Evolutionary conservation across 1,140 invertebrate species (phyloP), one percentile per base, ranked within the genome.

Genomic region (Pinna nobilis): DNA sequence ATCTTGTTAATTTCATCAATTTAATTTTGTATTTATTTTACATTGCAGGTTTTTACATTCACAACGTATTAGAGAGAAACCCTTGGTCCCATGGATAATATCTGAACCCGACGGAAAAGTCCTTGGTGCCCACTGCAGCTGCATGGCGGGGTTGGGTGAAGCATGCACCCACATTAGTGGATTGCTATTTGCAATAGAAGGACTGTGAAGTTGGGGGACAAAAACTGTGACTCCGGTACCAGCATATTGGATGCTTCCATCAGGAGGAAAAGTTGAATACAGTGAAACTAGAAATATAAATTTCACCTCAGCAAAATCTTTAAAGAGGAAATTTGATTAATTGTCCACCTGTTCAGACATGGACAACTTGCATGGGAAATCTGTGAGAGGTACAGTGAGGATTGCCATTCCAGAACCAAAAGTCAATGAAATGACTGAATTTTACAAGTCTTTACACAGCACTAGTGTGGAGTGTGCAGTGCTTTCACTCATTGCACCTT

Each of bases 81-180:
- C 70, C 1, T 13, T 70, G 3, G 9, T 25, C 13, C 49, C 69
- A n/a, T 70, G 69, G 69, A 13, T 55, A 13, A 64, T 70, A 1
- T 2, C 28, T 5, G n/a, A 70, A 20, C 32, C 9, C 6, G 35
- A 28, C 1, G 68, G 68, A n/a, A 70, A 63, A 5, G 33, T 70
- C 23, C 5, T 70, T 2, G 37, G 50, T 35, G 60, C 70, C 4
- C 61, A 72, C 39, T 72, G 70, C 20, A 72, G 65, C 28, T 68
- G 66, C 60, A 80, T 82, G 80, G 73, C 78, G 47, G 77, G 77
- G 4, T 41, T 79, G 13, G 72, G 80, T 0, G 65, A 74, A 28
- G n/a, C 60, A 1, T 82, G 80, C 35, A 76, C 37, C 9, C 77
- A 76, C 35, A 37, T 79, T n/a, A 61, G 37, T 18, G 69, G 65